phyloP scores from a whole-genome alignment of 1,140 invertebrate species.

The Cydia fagiglandana region DNA sequence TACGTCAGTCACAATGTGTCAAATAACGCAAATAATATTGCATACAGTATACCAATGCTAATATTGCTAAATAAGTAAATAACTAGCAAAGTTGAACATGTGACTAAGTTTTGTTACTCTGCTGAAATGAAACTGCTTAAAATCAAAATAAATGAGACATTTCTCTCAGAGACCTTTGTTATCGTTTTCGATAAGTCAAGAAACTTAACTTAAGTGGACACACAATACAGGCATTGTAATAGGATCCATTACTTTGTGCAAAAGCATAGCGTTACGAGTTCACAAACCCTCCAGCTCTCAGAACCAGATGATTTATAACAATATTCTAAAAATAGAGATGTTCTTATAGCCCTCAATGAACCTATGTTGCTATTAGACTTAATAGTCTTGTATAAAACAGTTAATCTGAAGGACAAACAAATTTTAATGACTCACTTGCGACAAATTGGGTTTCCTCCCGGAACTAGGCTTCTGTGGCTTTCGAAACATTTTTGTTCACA shows the following conservation, averaged over 20 bases:
- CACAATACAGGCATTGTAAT: conserved; percentile 14
- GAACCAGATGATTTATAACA: neutral
- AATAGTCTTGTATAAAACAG: conserved; percentile 21
- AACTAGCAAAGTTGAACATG: no score
- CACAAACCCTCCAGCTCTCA: neutral
- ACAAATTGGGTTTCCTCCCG: conserved; percentile 62
- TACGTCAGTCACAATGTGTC: no score
- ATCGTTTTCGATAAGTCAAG: conserved; percentile 31
- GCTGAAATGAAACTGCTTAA: neutral
- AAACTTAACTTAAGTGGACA: neutral
- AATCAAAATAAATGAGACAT: neutral
- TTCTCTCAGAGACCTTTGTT: conserved; percentile 34
- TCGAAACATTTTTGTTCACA: conserved; percentile 35
- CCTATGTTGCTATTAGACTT: conserved; percentile 2
- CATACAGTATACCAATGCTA: no score
- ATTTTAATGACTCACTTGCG: conserved; percentile 71
- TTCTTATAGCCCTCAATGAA: neutral
- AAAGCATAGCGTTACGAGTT: neutral
- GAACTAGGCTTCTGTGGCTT: conserved; percentile 62
- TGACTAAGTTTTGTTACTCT: neutral
- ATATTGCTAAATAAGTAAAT: no score
- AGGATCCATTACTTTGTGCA: neutral
- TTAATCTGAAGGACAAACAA: conserved; percentile 37
- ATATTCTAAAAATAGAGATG: conserved; percentile 27
- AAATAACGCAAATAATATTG: no score